Base-by-base conservation (phyloP, 2,888 invertebrate species). In the Ormyrus thymus region DNA sequence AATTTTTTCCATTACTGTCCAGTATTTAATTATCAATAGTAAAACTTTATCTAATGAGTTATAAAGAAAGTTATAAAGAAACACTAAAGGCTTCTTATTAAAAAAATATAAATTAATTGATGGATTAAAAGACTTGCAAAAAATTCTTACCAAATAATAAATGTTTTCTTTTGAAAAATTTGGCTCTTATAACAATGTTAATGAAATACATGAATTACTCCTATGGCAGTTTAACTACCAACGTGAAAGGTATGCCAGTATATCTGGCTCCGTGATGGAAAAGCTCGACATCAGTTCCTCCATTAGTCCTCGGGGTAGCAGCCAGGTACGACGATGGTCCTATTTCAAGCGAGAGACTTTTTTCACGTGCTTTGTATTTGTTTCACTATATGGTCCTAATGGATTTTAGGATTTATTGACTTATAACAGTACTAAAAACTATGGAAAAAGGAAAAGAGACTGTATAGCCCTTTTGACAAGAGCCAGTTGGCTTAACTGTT, bases 161-260 rank as follows among this genome's bases (percentile, higher is more conserved):
- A 29, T 29, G 29, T 29, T 29, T 29, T 29, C 29, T 29, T 29
- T 29, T 29, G 29, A 29, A 29, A 50, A 50, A 46, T 62, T 69
- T 79, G 45, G 69, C 48, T 70, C 56, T 43, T 45, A 62, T 51
- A 76, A 55, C 13, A 62, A 61, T 78, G 62, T 53, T 72, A 77
- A 77, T 70, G 56, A 75, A 78, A 66, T 62, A 66, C 66, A 72
- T 68, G 11, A 80, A 78, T 76, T 84, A 76, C 73, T 78, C 77
- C 84, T 79, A 85, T 92, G 92, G 88, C 92, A 94, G 94, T 93
- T 92, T 91, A 94, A 94, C 89, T 93, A 94, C 86, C 93, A 94
- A 87, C 95, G 95, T 86, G 96, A 96, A 92, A 95, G 95, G 92
- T 95, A 93, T 90, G 95, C 95, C 85, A 95, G 95, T 91, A 94